Base-by-base conservation (phyloP, 2,113 vertebrate species). In the Pteronura brasiliensis region DNA sequence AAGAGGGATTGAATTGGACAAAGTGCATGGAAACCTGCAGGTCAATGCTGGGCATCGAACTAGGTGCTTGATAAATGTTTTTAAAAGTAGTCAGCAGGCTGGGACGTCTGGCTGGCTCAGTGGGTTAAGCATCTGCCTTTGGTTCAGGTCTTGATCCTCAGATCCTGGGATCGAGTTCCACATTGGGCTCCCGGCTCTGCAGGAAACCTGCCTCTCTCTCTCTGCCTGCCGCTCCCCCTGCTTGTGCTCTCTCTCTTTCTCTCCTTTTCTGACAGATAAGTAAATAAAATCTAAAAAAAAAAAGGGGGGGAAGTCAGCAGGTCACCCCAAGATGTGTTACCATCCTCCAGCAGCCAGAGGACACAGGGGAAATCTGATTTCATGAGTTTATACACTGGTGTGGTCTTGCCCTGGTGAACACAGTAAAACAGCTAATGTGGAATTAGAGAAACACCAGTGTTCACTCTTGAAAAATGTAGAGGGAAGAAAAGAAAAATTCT, bases 381-480 rank as follows among this genome's bases (percentile, higher is more conserved):
- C 31, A 63, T 0, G 69, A 79, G 36, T 80, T 63, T 76, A 49
- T 1, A 0, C 13, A 57, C n/a, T 81, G 63, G 17, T 47, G 11
- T 20, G 11, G 42, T 9, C 18, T 83, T 63, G 17, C 74, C 36
- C 44, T 61, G 36, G 2, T 18, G 61, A 94, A 80, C 55, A 69
- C 13, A 20, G 17, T 5, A 57, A 10, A 72, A 7, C 20, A 10
- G n/a, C 34, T 29, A 27, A 18, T 5, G 4, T 44, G 79, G 44
- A 80, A 67, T 83, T 90, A 87, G 31, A 88, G 87, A 96, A 71
- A 44, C 29, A 55, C 52, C 27, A 80, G 72, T 34, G n/a, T 42
- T 80, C 52, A 95, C 65, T 44, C 39, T 88, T 83, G 10, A 23
- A 81, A 91, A 93, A 59, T 63, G 23, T 59, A 76, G 4, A 95